Conservation (phyloP, 2,113 vertebrate genomes). For the Brachypteracias leptosomus region DNA sequence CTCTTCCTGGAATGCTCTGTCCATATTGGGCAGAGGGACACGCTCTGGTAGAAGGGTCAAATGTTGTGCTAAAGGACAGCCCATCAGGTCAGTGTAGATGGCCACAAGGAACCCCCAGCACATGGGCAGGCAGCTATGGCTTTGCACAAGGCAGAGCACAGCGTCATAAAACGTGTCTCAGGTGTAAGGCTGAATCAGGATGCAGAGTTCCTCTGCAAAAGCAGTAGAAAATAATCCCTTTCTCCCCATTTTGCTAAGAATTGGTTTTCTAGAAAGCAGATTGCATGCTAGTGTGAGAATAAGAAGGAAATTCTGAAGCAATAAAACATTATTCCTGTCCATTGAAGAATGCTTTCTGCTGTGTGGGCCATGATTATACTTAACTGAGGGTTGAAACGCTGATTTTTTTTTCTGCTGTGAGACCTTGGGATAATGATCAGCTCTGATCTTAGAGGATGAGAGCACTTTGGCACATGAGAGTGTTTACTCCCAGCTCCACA, state of each 20-base stretch:
- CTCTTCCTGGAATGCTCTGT: background rate
- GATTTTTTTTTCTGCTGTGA: background rate
- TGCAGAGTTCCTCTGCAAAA: background rate
- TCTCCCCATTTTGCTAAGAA: background rate
- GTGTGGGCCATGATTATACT: background rate
- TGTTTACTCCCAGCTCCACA: background rate
- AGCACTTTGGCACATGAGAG: background rate
- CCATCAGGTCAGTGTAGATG: background rate
- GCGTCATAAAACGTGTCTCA: background rate
- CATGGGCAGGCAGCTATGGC: fast-evolving
- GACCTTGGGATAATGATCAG: background rate
- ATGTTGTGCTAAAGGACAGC: background rate
- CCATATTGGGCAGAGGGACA: background rate
- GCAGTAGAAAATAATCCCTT: background rate
- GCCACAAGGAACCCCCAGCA: background rate
- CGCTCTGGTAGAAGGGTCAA: background rate
- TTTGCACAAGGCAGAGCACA: background rate
- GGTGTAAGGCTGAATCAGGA: background rate
- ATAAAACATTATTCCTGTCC: background rate
- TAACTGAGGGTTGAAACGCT: background rate
- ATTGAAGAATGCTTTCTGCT: background rate
- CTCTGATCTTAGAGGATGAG: background rate
- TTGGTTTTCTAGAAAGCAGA: background rate
- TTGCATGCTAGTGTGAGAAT: background rate
- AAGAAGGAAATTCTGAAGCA: background rate